Evolutionary conservation across 2,113 vertebrate species (phyloP).

Genomic region (Miniopterus natalensis): DNA sequence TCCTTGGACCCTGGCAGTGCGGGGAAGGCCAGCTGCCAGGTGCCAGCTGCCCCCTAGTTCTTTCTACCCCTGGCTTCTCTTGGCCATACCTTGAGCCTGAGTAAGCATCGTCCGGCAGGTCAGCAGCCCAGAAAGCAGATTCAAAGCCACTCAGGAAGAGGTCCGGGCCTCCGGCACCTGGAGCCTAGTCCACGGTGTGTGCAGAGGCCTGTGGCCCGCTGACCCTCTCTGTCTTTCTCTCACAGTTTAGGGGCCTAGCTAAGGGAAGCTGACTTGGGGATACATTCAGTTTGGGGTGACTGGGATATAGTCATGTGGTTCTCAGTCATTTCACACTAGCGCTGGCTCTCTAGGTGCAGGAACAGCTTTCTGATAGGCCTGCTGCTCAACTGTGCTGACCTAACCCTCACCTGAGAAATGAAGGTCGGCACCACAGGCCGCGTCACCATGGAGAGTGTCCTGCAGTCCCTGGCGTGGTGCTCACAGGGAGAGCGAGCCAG

Average conservation of each 20-base stretch:
- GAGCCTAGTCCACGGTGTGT: background rate
- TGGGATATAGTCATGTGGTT: background rate
- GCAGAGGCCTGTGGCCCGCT: background rate
- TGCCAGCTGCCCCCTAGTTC: background rate
- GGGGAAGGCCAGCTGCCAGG: background rate
- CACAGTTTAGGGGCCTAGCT: background rate
- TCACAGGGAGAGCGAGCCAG: background rate
- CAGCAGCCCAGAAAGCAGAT: background rate
- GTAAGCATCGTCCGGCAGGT: background rate
- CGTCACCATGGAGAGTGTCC: background rate
- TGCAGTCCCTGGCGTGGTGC: background rate
- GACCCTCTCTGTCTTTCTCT: background rate
- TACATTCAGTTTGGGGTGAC: background rate
- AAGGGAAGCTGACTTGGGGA: background rate
- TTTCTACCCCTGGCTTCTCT: background rate
- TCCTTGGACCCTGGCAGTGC: background rate
- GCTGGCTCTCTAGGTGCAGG: background rate
- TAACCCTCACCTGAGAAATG: background rate
- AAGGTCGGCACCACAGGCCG: background rate
- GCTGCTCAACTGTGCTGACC: background rate
- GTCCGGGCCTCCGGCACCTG: background rate
- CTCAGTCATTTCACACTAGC: background rate
- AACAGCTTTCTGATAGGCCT: background rate
- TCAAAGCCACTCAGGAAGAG: background rate
- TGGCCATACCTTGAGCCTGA: background rate